Base-by-base conservation (phyloP, 2,888 invertebrate species). In the Lamellibrachia columna region DNA sequence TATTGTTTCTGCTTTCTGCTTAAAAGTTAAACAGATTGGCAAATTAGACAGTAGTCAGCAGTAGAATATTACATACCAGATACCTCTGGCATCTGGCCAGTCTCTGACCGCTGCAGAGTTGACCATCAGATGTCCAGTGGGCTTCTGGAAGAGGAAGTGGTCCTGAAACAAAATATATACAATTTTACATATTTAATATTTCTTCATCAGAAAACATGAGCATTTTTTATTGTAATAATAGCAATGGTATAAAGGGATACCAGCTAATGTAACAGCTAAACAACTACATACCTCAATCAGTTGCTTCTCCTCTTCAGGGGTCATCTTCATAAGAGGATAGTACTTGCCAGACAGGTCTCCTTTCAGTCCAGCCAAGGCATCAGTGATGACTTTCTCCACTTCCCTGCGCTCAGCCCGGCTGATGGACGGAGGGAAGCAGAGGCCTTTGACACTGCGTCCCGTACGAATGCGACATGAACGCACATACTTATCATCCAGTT, bases 51-150 rank as follows among this genome's bases (percentile, higher is more conserved):
- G 75, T 75, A n/a, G n/a, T 6, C 75, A 75, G 75, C 75, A 75
- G 6, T 75, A 92, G 11, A 40, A 90, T 40, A 55, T 55, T 11
- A 90, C 92, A 91, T 55, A 93, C 94, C 93, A 94, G 93, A 94
- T 94, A 53, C 99, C 99, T 92, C 99, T 97, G 0, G 98, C 98
- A 94, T 98, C 98, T 0, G 99, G 98, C 99, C 99, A 99, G 95
- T 95, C 95, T 90, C 94, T 91, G 91, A 93, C 94, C 28, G 94
- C 93, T 7, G 94, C 94, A 53, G 94, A 93, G 90, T 93, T 93
- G 92, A 93, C 93, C 93, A 94, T 93, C 75, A 94, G 93, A 53
- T 92, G 92, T 58, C 93, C 93, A 90, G 93, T 93, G n/a, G 94
- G 94, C 93, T 94, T 93, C 92, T 94, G 94, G 93, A 95, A 95